Conservation (phyloP, 2,888 invertebrate species). For the Leptinotarsa juncta region DNA sequence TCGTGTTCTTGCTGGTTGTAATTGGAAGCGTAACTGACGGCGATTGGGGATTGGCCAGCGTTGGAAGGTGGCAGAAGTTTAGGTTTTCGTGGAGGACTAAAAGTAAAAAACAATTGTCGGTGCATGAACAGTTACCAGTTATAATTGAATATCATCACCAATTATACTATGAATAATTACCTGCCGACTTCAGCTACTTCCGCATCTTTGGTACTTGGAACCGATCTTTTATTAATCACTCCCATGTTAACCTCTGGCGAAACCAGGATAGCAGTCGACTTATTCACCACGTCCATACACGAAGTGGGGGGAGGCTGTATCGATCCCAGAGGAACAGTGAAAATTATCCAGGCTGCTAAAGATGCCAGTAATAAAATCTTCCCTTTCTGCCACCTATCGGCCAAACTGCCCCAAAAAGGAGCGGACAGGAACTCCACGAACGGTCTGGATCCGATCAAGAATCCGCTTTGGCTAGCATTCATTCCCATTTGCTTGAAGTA, state of each 20-base stretch:
- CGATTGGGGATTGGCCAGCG: constrained; percentile 78
- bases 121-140: too few species aligned
- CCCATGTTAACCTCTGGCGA: constrained; percentile 68
- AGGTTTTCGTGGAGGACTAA: constrained; percentile 61
- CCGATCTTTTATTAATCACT: constrained; percentile 69
- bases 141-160: too few species aligned
- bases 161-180: constrained; percentile 27
- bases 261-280: constrained; percentile 72
- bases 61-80: constrained; percentile 62
- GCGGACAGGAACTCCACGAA: constrained; percentile 97
- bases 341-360: constrained; percentile 94
- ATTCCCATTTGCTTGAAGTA: constrained; percentile 99
- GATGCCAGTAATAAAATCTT: constrained; percentile 90
- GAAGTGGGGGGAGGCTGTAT: constrained; percentile 93
- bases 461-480: constrained; percentile 95
- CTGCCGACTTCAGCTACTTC: constrained; percentile 33
- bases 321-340: constrained; percentile 95
- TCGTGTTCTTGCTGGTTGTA: constrained; percentile 77
- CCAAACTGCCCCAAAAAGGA: constrained; percentile 97
- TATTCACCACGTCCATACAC: constrained; percentile 79
- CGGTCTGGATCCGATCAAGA: constrained; percentile 94
- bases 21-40: constrained; percentile 81
- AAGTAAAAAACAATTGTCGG: constrained; percentile 23
- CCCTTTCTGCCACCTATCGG: constrained; percentile 87
- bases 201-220: constrained; percentile 36